Base-by-base conservation (phyloP, 1,140 invertebrate species). In the Caenorhabditis inopinata region DNA sequence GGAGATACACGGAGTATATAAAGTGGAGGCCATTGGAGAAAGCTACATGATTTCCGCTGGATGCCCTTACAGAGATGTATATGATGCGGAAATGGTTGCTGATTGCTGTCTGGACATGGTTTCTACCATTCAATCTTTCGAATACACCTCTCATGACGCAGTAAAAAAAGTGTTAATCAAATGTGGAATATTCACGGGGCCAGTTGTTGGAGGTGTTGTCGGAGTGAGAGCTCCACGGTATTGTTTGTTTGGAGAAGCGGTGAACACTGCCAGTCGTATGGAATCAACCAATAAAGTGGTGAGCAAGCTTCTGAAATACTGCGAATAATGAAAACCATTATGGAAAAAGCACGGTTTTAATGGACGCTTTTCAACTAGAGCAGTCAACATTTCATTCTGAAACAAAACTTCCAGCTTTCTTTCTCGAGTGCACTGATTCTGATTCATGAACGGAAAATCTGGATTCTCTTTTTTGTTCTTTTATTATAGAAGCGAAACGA, bases 261-360 rank as follows among this genome's bases (percentile, higher is more conserved):
- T 96, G 9, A 96, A 96, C 88, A 96, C 94, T 12, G 94, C 95
- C 0, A 93, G 93, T 1, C 91, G 95, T 84, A 95, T 96, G 94
- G 94, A 97, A 89, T 89, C 88, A 29, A 89, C 85, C 29, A 85
- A 86, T 25, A 79, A 85, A 82, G 49, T 47, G 3, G 79, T 80
- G 21, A 23, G 29, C n/a, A n/a, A n/a, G n/a, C n/a, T n/a, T n/a
- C n/a, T n/a, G n/a, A n/a, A n/a, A n/a, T n/a, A n/a, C n/a, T n/a
- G n/a, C n/a, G n/a, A n/a, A n/a, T n/a, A n/a, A n/a, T n/a, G n/a
- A n/a, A n/a, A n/a, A n/a, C n/a, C n/a, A n/a, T n/a, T n/a, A n/a
- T n/a, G n/a, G n/a, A n/a, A n/a, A n/a, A n/a, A n/a, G n/a, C n/a
- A n/a, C n/a, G n/a, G n/a, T n/a, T n/a, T n/a, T n/a, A n/a, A n/a